Evolutionary conservation across 2,888 invertebrate genomes (phyloP), one percentile per base, ranked within the genome.

Genomic region (Allophyes oxyacanthae): DNA sequence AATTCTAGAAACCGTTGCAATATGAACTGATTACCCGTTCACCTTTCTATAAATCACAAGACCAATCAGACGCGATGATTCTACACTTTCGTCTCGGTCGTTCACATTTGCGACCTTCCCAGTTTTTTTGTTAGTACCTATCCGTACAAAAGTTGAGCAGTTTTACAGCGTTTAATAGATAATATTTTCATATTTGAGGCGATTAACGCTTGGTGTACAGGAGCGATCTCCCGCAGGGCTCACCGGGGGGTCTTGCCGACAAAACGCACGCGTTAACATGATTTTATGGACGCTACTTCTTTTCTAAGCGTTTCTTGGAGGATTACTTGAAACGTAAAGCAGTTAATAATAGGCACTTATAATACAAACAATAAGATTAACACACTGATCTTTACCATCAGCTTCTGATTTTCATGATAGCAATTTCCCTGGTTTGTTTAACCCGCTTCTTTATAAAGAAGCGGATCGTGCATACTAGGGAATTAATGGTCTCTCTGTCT

Each of bases 211-310:
- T 72, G 79, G 65, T 65, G 67, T 71, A 84, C 89, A 84, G 90
- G 75, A 89, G 91, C 89, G 78, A 81, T 73, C 91, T 83, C 92
- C 92, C 81, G 88, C 84, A 44, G 89, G 63, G 89, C 90, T 48
- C 89, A 25, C 67, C 86, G 80, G 92, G 92, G 81, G 90, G 73
- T 63, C 72, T 33, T 46, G 75, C 75, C 79, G 68, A 72, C 76
- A 70, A 75, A 72, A 75, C 60, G 63, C 66, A 68, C 68, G 72
- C 78, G 81, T 84, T 82, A 84, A 84, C 86, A 83, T 80, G 60
- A 66, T 77, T 72, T 79, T 76, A 75, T 72, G 70, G 71, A 79
- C 77, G 75, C 65, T 76, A 66, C 61, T 64, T 67, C 61, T 64
- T 54, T 44, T 52, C 53, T 52, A 46, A 67, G 53, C 46, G 51